Conservation (phyloP, 1,140 invertebrate genomes). For the Drosophila malerkotliana region DNA sequence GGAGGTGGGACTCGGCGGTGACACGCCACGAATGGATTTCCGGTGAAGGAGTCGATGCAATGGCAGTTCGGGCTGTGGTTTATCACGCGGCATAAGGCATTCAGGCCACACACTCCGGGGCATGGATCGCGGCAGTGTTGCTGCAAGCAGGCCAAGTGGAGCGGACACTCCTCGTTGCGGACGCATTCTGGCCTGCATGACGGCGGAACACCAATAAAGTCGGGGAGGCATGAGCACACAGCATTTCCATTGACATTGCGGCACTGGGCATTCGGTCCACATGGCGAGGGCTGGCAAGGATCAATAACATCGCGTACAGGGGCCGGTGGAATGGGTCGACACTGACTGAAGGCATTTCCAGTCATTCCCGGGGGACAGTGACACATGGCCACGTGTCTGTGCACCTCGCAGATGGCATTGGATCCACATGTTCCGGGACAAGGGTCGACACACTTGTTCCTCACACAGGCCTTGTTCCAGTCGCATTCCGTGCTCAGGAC, state of each 20-base stretch:
- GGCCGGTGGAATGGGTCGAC: constrained; percentile 47
- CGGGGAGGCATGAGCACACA: constrained; percentile 84
- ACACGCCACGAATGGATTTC: constrained; percentile 91
- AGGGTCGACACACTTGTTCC: constrained; percentile 90
- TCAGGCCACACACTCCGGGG: constrained; percentile 86
- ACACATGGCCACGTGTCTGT: constrained; percentile 87
- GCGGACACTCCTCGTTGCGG: constrained; percentile 85
- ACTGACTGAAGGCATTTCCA: constrained; percentile 73
- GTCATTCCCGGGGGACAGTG: constrained; percentile 70
- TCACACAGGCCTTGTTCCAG: constrained; percentile 88
- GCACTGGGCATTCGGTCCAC: constrained; percentile 86
- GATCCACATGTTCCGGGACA: constrained; percentile 90
- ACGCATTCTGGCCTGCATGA: constrained; percentile 86
- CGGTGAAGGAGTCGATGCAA: constrained; percentile 88
- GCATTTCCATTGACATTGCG: constrained; percentile 84
- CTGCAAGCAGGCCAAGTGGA: constrained; percentile 85
- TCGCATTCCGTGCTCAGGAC: constrained; percentile 92
- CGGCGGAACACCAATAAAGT: constrained; percentile 85
- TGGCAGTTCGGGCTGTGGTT: constrained; percentile 91
- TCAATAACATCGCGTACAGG: constrained; percentile 80
- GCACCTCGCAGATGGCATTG: constrained; percentile 90
- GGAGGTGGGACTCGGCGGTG: constrained; percentile 86
- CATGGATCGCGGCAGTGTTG: constrained; percentile 87
- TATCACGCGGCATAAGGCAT: constrained; percentile 91
- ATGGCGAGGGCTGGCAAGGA: constrained; percentile 86